Conservation (phyloP, 1,140 invertebrate species). For the Chironomus striatipennis region DNA sequence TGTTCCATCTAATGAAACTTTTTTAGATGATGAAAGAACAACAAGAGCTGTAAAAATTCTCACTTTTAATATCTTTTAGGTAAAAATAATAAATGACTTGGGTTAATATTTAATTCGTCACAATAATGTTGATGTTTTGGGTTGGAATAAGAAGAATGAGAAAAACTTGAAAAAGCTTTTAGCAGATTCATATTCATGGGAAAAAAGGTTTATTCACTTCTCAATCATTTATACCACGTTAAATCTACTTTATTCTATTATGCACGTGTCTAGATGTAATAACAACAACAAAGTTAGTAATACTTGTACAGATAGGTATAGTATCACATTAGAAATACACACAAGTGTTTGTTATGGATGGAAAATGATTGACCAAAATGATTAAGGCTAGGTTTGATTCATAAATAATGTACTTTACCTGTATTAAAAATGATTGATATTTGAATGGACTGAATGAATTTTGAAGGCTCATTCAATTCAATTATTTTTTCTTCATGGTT, state of each 20-base stretch:
- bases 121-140: background rate
- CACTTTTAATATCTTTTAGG: background rate
- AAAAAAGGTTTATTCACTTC: background rate
- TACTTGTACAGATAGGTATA: background rate
- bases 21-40: too few species aligned
- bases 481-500: too few species aligned
- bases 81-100: background rate
- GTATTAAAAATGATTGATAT: background rate
- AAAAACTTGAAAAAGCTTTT: background rate
- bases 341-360: background rate
- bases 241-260: background rate
- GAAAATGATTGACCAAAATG: background rate
- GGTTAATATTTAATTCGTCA: slow-evolving; percentile 5
- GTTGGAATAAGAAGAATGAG: background rate
- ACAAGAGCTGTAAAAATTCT: too few species aligned
- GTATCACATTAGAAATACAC: too few species aligned
- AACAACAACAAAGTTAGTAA: too few species aligned
- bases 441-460: background rate
- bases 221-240: background rate
- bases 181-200: background rate
- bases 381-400: background rate
- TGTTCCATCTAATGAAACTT: too few species aligned
- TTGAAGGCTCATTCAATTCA: background rate
- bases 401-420: background rate
- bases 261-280: background rate